Conservation (phyloP, 2,113 vertebrate genomes). For the Felis chaus region DNA sequence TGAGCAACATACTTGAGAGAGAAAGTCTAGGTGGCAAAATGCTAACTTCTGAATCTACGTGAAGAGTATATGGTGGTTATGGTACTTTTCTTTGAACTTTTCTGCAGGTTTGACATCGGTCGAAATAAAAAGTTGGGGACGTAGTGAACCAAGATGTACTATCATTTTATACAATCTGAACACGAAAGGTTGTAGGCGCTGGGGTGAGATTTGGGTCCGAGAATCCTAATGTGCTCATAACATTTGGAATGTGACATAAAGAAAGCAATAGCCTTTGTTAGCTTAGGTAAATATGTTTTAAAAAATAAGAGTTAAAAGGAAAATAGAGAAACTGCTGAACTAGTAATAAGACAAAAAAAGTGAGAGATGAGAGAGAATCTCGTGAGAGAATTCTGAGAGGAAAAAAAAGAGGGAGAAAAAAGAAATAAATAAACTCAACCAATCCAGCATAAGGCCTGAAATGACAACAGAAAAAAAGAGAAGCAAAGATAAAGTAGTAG, state of each 20-base stretch:
- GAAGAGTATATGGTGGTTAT: neutral
- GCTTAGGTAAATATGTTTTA: neutral
- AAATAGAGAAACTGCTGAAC: neutral
- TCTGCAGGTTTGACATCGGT: neutral
- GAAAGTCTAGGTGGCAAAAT: neutral
- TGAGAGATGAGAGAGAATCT: neutral
- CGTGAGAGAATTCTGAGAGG: neutral
- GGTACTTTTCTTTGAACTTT: neutral
- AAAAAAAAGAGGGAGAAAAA: neutral
- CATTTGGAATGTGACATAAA: neutral
- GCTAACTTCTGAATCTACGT: neutral
- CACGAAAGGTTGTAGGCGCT: neutral
- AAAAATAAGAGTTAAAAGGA: neutral
- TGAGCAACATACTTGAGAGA: neutral
- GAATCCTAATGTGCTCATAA: neutral
- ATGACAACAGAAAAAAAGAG: neutral
- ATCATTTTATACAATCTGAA: neutral
- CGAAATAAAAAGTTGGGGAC: neutral
- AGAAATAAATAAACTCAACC: neutral
- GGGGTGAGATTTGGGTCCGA: neutral
- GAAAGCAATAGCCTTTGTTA: neutral
- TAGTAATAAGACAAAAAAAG: neutral
- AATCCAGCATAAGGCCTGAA: neutral
- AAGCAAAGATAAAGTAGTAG: neutral
- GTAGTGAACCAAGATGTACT: neutral